These are phyloP conservation scores for Piprites chloris DNA, from an alignment of 2,113 vertebrate species.

Conservation along the genomic window DNA sequence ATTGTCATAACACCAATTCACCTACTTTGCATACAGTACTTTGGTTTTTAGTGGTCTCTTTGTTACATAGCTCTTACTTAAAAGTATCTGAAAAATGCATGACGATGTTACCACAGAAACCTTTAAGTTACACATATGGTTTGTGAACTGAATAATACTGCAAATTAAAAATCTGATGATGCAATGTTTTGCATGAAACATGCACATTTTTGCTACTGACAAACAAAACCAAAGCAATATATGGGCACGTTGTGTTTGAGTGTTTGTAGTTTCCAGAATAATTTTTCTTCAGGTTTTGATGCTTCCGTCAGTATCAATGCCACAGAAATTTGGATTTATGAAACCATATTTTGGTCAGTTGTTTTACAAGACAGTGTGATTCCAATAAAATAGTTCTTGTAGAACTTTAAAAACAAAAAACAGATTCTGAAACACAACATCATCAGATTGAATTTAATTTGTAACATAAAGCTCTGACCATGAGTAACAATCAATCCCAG, in stretches of 20 bases:
- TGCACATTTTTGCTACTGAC: not conserved
- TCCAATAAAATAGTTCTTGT: not conserved
- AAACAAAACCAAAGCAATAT: not conserved
- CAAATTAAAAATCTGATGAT: not conserved
- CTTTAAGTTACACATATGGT: not conserved
- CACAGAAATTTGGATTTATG: not conserved
- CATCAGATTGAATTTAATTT: not conserved
- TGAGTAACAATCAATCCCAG: not conserved
- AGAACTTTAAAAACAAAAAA: not conserved
- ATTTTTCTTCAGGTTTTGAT: not conserved
- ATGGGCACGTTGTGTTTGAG: not conserved
- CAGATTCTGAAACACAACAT: not conserved
- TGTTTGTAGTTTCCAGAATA: not conserved
- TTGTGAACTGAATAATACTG: not conserved
- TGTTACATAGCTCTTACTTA: not conserved
- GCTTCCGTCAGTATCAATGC: not conserved
- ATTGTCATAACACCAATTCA: not conserved
- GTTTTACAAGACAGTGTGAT: not conserved
- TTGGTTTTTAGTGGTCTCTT: not conserved
- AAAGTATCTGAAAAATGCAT: not conserved
- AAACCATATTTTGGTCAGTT: not conserved
- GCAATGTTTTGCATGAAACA: not conserved
- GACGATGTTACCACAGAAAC: not conserved
- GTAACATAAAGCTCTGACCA: not conserved
- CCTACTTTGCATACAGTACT: not conserved